Evolutionary conservation across 2,888 invertebrate species (phyloP), one percentile per base, ranked within the genome.

Genomic region (Beris chalybata): DNA sequence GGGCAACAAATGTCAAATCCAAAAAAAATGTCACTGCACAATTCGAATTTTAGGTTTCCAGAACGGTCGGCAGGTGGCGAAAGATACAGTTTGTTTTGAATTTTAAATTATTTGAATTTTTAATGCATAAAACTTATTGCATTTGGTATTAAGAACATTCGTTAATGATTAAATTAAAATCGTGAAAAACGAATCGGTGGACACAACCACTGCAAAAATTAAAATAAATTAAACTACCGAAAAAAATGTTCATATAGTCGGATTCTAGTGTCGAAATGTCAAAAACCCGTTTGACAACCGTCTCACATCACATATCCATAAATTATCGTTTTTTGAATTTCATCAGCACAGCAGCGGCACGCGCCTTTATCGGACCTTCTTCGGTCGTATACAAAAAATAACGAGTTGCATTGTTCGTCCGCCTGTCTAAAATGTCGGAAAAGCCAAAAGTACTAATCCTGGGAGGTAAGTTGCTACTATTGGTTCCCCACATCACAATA

Each of bases 371-470:
- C 43, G 61, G 50, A 50, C 50, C 59, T 32, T 59, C 29, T 61
- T 61, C 50, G 61, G 61, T 50, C 43, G 38, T 50, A 38, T 13
- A 52, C 61, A 61, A 59, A 50, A 58, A 47, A 48, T 50, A 12
- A 15, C 50, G 3, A 31, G 11, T 13, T n/a, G 12, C 15, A 11
- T 15, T 30, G 7, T 31, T 53, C 30, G 44, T 54, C 29, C 54
- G 32, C 0, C 43, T 43, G 13, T 13, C 4, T 15, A 61, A 1
- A 43, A 71, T 71, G 69, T 44, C 76, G 67, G 75, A 76, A 58
- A 80, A 80, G 73, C 80, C 80, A 67, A 77, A 76, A 65, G 77
- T 81, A 65, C 72, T 81, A 67, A 75, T 81, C 71, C 75, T 81
- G 69, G 80, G 80, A 72, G 80, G 80, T 81, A 74, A 76, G 74